Evolutionary conservation across 2,797 vertebrate species (phyloP).

Genomic region (Periophthalmus magnuspinnatus): DNA sequence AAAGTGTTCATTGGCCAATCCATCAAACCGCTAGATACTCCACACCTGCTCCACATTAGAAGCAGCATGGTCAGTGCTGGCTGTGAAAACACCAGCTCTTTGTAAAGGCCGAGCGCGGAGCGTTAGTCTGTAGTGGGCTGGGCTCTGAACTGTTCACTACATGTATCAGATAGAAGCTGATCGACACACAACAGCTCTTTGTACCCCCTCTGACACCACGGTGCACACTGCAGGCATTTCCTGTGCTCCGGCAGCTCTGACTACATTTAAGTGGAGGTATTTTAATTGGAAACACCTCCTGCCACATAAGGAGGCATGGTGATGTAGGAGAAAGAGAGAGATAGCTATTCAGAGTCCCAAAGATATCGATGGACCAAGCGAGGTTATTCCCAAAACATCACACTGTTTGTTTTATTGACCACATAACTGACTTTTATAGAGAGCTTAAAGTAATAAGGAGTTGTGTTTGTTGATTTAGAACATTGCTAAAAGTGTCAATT

Average conservation of each 20-base stretch:
- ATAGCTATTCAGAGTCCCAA: conserved; percentile 31
- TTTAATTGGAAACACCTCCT: conserved; percentile 75
- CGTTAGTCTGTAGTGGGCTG: conserved; percentile 61
- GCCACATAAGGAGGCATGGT: conserved; percentile 22
- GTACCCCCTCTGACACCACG: conserved; percentile 69
- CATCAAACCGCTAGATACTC: conserved; percentile 76
- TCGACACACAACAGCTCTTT: conserved; percentile 71
- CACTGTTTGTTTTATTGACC: conserved; percentile 33
- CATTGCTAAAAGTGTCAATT: no score
- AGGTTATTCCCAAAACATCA: conserved; percentile 22
- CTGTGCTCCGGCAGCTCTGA: conserved; percentile 65
- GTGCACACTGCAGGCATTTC: conserved; percentile 67
- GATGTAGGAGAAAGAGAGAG: conserved; percentile 45
- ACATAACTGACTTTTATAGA: no score
- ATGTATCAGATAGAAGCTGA: conserved; percentile 69
- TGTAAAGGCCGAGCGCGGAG: conserved; percentile 58
- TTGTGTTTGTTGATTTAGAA: no score
- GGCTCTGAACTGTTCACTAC: conserved; percentile 60
- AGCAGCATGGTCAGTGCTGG: conserved; percentile 52
- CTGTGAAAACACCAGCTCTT: conserved; percentile 69
- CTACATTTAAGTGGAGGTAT: conserved; percentile 72
- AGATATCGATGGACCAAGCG: conserved; percentile 22
- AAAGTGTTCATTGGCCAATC: conserved; percentile 70
- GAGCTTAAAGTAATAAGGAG: background rate
- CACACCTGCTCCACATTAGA: conserved; percentile 77